Evolutionary conservation across 1,140 invertebrate genomes (phyloP).

Genomic region (Drosophila repletoides): DNA sequence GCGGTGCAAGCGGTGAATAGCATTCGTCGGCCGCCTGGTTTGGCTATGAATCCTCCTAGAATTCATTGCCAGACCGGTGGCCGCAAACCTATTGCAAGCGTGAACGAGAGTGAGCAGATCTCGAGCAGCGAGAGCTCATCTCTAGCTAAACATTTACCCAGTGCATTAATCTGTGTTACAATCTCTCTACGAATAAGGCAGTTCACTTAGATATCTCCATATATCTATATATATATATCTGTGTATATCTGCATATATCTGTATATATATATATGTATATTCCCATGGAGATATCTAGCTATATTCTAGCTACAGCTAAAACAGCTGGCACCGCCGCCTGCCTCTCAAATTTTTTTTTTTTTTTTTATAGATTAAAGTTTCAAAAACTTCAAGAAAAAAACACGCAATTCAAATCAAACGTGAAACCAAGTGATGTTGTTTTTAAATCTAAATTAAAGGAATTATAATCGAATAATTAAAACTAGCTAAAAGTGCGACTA

Average conservation of each 20-base stretch:
- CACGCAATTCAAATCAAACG: constrained; percentile 79
- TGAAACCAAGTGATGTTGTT: constrained; percentile 82
- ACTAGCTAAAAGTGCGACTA: constrained; percentile 50
- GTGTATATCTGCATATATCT: not conserved
- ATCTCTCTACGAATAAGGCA: constrained; percentile 40
- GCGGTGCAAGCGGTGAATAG: constrained; percentile 76
- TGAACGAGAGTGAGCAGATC: constrained; percentile 43
- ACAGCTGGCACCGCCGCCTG: constrained; percentile 1
- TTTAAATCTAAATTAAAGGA: constrained; percentile 70
- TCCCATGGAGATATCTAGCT: too few species aligned
- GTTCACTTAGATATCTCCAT: constrained; percentile 6
- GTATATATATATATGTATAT: not conserved
- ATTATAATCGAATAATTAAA: constrained; percentile 10
- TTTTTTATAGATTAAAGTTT: constrained; percentile 58
- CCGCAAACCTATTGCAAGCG: constrained; percentile 56
- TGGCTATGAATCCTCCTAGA: constrained; percentile 81
- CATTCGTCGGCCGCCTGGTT: constrained; percentile 81
- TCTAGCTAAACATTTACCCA: constrained; percentile 54
- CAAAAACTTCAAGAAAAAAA: constrained; percentile 56
- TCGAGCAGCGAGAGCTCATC: not conserved
- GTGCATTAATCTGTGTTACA: constrained; percentile 82
- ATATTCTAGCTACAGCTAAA: not conserved
- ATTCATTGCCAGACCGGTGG: constrained; percentile 56
- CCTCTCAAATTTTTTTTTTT: constrained; percentile 19
- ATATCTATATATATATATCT: not conserved